Percentiles rank a stretch among this genome's conserved stretches.
These are phyloP conservation scores for Oscarella lobularis DNA, from an alignment of 37 sponge, comb jelly and placozoan genomes.

Conservation along the genomic window DNA sequence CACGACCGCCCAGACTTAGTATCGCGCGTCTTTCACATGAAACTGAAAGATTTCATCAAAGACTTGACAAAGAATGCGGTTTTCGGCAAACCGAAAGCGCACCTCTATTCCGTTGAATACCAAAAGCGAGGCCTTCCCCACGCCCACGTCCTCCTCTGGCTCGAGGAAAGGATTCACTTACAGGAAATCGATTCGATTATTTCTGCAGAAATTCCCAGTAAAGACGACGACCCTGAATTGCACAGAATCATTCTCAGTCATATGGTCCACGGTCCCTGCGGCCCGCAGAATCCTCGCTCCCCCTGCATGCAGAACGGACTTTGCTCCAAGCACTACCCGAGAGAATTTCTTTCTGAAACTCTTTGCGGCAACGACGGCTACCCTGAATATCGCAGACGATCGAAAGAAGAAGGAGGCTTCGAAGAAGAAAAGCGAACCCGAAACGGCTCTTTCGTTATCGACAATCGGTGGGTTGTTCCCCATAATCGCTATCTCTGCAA, in stretches of 20 bases:
- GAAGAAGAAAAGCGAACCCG: neutral
- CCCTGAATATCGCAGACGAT: conserved; percentile 10
- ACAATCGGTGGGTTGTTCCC: conserved; percentile 25
- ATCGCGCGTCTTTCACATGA: conserved; percentile 3
- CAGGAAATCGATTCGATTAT: conserved; percentile 3
- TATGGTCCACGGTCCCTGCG: conserved; percentile 30
- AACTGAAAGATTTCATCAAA: conserved; percentile 2
- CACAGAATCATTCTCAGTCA: conserved; percentile 7
- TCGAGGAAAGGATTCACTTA: neutral
- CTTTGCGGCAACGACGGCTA: conserved; percentile 11
- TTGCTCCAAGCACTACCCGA: conserved; percentile 13
- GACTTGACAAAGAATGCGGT: neutral
- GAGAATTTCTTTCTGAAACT: neutral
- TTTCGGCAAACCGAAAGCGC: neutral
- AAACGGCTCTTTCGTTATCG: neutral
- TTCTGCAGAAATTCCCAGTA: conserved; percentile 5
- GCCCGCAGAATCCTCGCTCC: neutral
- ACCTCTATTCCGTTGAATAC: conserved; percentile 1
- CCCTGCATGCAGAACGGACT: conserved; percentile 14
- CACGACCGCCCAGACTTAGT: conserved; percentile 9
- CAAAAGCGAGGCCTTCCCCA: conserved; percentile 36
- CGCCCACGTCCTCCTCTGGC: conserved; percentile 10
- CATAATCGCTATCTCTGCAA: conserved; percentile 24
- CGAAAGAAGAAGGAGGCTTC: neutral
- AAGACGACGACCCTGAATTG: conserved; percentile 5